These are phyloP conservation scores for Spea bombifrons DNA, from an alignment of 2,113 vertebrate genomes.

Conservation along the genomic window DNA sequence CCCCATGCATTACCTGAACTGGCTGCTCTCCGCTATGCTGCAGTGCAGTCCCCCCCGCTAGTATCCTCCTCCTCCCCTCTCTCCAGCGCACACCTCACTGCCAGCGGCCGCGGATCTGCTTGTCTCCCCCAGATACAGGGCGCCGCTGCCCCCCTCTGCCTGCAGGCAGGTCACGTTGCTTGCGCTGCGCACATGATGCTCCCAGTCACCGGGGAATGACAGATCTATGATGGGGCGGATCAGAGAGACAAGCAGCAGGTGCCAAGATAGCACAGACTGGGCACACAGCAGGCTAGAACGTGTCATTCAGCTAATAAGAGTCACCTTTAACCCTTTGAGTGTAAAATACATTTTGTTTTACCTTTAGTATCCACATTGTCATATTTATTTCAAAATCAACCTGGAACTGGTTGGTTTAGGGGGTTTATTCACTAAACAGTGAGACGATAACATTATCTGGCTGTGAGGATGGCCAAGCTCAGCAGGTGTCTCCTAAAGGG, in stretches of 20 bases:
- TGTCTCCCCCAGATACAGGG: conserved; percentile 10
- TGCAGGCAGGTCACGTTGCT: conserved; percentile 6
- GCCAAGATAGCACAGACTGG: neutral
- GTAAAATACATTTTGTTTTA: too few relatives aligned
- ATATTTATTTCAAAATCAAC: too few relatives aligned
- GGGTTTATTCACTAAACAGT: too few relatives aligned
- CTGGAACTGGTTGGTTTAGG: too few relatives aligned
- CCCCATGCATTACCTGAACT: conserved; percentile 14
- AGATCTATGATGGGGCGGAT: conserved; percentile 1
- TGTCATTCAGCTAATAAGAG: too few relatives aligned
- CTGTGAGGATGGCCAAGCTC: too few relatives aligned
- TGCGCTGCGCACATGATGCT: conserved; percentile 7
- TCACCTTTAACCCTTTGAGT: too few relatives aligned
- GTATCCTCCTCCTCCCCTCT: neutral
- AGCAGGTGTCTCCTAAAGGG: too few relatives aligned
- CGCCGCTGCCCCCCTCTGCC: conserved; percentile 18
- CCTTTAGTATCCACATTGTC: neutral
- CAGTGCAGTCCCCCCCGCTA: conserved; percentile 8
- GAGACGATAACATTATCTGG: too few relatives aligned
- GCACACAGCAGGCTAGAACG: neutral
- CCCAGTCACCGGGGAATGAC: neutral
- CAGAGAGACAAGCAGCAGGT: neutral
- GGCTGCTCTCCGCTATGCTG: neutral
- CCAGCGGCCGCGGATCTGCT: conserved; percentile 7
- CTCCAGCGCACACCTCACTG: conserved; percentile 11